phyloP scores from a whole-genome alignment of 2,888 invertebrate species.

The Aelia acuminata region DNA sequence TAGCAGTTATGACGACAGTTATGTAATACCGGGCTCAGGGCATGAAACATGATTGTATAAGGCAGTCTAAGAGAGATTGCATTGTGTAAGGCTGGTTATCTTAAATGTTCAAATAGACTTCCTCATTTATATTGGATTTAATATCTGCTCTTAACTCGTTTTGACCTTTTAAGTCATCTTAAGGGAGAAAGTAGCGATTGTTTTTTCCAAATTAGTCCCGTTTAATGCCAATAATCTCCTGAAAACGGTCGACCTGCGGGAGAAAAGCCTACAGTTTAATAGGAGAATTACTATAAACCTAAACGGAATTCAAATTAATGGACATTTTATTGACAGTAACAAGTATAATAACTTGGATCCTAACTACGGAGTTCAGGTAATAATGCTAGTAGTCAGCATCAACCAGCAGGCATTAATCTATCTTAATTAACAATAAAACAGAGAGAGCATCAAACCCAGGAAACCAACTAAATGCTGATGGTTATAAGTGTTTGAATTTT shows the following conservation, averaged over 20 bases:
- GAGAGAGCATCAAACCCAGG: neutral
- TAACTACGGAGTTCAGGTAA: neutral
- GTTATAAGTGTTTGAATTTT: too few species aligned
- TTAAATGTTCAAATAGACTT: slow-evolving; percentile 22
- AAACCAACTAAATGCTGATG: too few species aligned
- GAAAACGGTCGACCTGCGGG: neutral
- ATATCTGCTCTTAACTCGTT: slow-evolving; percentile 2
- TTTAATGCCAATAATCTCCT: neutral
- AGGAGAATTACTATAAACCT: neutral
- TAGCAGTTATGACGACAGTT: neutral
- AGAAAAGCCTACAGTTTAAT: neutral
- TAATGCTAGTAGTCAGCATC: neutral
- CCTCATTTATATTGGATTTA: slow-evolving; percentile 35
- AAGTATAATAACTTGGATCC: neutral
- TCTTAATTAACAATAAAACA: neutral
- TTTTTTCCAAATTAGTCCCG: neutral
- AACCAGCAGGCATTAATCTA: neutral
- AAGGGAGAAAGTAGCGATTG: slow-evolving; percentile 2
- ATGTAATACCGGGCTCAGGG: neutral
- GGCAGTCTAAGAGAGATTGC: neutral
- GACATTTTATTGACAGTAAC: neutral
- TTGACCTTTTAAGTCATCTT: slow-evolving; percentile 4
- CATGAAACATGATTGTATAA: slow-evolving; percentile 26
- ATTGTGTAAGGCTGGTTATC: slow-evolving; percentile 23
- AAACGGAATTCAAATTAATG: neutral